Evolutionary conservation across 2,113 vertebrate species (phyloP).

Genomic region (Aegypius monachus): DNA sequence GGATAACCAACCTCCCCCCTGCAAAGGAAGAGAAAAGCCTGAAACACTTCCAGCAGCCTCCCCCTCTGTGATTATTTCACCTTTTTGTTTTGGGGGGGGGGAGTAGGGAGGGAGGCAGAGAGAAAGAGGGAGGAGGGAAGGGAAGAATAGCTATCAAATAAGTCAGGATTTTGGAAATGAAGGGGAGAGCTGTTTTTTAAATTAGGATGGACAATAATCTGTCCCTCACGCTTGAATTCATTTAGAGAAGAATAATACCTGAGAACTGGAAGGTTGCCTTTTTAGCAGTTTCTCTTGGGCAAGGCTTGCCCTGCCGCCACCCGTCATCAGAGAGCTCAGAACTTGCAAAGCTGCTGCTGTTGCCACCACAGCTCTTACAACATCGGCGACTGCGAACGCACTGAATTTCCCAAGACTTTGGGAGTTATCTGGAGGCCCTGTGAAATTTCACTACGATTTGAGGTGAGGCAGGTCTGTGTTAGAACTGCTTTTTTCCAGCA

Average conservation of each 20-base stretch:
- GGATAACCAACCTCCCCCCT: not conserved
- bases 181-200: not conserved
- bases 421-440: not conserved
- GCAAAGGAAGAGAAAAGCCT: not conserved
- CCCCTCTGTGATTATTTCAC: not conserved
- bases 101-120: not conserved
- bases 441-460: conserved; percentile 3
- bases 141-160: not conserved
- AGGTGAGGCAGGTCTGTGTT: not conserved
- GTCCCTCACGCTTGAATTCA: not conserved
- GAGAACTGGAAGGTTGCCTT: not conserved
- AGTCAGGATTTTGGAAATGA: not conserved
- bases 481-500: not conserved
- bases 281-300: not conserved
- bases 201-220: not conserved
- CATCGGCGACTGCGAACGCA: not conserved
- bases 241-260: not conserved
- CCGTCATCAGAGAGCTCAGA: not conserved
- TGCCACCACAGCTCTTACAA: not conserved
- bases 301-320: not conserved
- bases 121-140: not conserved
- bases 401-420: not conserved
- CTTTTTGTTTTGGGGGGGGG: not conserved
- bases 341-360: not conserved
- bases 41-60: not conserved